Evolutionary conservation across 2,888 invertebrate species (phyloP).

Genomic region (Drosophila kuntzei): DNA sequence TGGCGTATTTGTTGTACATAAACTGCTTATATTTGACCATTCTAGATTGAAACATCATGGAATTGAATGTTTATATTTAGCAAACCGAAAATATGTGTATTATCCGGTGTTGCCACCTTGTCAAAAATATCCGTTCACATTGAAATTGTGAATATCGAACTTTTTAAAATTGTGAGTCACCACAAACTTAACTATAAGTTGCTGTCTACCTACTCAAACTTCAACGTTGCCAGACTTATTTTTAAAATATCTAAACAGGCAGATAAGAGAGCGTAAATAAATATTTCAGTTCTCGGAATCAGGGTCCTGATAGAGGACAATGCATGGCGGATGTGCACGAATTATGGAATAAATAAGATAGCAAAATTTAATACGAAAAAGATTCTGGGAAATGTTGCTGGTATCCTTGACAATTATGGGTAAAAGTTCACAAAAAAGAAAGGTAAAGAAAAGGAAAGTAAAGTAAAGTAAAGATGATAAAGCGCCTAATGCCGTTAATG

Average conservation of each 20-base stretch:
- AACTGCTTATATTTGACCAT: too few species aligned
- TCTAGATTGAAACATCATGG: too few species aligned
- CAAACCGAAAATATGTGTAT: too few species aligned
- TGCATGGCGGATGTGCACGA: background rate
- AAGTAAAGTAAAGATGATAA: background rate
- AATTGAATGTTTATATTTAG: too few species aligned
- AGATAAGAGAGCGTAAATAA: background rate
- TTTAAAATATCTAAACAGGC: background rate
- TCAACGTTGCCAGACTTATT: background rate
- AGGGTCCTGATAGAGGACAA: slow-evolving; percentile 6
- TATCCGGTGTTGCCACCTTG: background rate
- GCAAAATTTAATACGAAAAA: slow-evolving; percentile 6
- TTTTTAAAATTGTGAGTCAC: background rate
- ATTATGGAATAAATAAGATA: background rate
- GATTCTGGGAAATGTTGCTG: slow-evolving; percentile 1
- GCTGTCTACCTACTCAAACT: background rate
- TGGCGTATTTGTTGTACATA: too few species aligned
- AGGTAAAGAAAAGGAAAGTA: background rate
- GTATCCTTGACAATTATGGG: slow-evolving; percentile 11
- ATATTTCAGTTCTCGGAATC: slow-evolving; percentile 5
- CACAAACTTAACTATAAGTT: background rate
- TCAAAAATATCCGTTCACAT: background rate
- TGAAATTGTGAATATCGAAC: too few species aligned
- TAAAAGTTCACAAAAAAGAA: background rate
- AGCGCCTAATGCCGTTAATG: slow-evolving; percentile 21